Evolutionary conservation across 1,140 invertebrate genomes (phyloP), one percentile per base, ranked within the genome.

Genomic region (Sycobia sp.): DNA sequence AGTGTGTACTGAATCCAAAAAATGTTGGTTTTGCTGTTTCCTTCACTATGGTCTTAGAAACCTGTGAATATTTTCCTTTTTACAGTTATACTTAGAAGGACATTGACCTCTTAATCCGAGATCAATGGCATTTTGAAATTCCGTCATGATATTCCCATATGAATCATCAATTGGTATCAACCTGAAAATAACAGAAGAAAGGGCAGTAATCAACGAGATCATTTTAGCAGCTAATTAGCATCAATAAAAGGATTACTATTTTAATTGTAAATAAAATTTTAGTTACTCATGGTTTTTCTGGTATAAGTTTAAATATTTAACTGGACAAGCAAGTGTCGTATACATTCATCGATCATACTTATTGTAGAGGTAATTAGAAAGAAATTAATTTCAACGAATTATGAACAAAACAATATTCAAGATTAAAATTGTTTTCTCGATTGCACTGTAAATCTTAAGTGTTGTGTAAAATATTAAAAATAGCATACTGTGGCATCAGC

Each of bases 401-500:
- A n/a, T n/a, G n/a, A n/a, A n/a, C n/a, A n/a, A n/a, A n/a, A n/a
- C n/a, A n/a, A n/a, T n/a, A n/a, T n/a, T n/a, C n/a, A n/a, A n/a
- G n/a, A n/a, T n/a, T n/a, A n/a, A n/a, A n/a, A n/a, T n/a, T n/a
- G n/a, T 14, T 22, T 36, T 50, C 20, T 51, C 1, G 2, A 51
- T 38, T 36, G 49, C 5, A 32, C 11, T 51, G 11, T 22, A 7
- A 46, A 10, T 9, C n/a, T n/a, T n/a, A 20, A 50, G n/a, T 46
- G 50, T 62, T 7, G 29, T 32, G 14, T 14, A 39, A 44, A 44
- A 14, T 18, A 49, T 18, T 4, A 32, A 36, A 25, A 44, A 11
- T 18, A 29, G 75, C 82, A 77, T 81, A 91, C 90, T 86, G 85
- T 65, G 89, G 82, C 25, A 91, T 79, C 49, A 90, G 81, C 74